Evolutionary conservation across 2,888 invertebrate genomes (phyloP).

Genomic region (Alloscopus bannaensis): DNA sequence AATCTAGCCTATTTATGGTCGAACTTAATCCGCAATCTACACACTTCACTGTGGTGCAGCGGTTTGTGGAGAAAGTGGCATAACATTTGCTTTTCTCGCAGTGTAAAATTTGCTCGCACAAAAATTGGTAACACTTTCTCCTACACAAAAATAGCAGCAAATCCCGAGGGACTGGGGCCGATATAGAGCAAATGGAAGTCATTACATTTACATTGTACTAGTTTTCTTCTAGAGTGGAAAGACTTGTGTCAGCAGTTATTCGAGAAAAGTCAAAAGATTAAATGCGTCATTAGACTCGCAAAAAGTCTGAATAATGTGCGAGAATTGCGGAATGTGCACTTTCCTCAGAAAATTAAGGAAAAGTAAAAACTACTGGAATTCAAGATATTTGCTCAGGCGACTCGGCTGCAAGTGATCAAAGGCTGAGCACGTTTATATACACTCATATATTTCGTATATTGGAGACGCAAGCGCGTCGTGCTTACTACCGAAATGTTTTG

Average conservation of each 20-base stretch:
- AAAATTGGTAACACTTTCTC: too few species aligned
- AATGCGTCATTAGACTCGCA: constrained; percentile 41
- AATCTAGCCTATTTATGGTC: too few species aligned
- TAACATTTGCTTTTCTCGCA: too few species aligned
- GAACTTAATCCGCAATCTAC: too few species aligned
- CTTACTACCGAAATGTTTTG: background rate
- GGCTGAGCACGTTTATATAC: background rate
- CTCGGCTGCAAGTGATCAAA: background rate
- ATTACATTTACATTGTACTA: constrained; percentile 23
- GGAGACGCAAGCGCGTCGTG: background rate
- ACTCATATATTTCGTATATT: background rate
- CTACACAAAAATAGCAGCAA: too few species aligned
- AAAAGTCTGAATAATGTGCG: constrained; percentile 36
- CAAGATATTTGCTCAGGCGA: background rate
- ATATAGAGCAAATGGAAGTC: constrained; percentile 3
- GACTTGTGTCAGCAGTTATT: constrained; percentile 26
- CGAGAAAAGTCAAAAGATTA: constrained; percentile 40
- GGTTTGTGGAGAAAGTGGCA: too few species aligned
- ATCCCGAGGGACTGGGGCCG: too few species aligned
- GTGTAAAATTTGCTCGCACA: too few species aligned
- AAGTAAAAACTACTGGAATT: constrained; percentile 13
- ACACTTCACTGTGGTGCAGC: too few species aligned
- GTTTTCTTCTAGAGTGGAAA: constrained; percentile 15
- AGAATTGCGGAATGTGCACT: constrained; percentile 35
- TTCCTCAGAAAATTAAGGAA: constrained; percentile 6